Evolutionary conservation across 2,113 vertebrate genomes (phyloP).

Genomic region (Orycteropus afer): DNA sequence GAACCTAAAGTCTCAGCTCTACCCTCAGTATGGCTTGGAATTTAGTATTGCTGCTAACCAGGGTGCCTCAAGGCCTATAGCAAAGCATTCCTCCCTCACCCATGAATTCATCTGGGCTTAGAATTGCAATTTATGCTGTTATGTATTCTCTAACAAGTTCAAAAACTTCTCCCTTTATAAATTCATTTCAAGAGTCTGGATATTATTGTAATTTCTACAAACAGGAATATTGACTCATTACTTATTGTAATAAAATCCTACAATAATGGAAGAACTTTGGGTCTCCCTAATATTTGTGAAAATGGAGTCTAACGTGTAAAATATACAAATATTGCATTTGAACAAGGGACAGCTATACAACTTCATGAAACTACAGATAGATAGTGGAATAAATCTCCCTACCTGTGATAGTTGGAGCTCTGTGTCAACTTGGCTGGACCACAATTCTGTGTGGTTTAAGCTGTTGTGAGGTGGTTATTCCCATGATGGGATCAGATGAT

Average conservation of each 20-base stretch:
- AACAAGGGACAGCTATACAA: background rate
- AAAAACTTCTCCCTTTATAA: background rate
- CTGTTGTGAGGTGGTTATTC: no score
- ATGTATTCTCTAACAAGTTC: background rate
- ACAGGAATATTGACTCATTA: background rate
- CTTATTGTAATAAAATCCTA: background rate
- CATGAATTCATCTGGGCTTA: background rate
- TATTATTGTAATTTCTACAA: background rate
- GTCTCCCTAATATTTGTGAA: background rate
- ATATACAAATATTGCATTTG: background rate
- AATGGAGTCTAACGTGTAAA: background rate
- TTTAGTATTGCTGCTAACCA: background rate
- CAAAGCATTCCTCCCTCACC: background rate
- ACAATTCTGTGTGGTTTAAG: no score
- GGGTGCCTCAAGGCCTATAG: background rate
- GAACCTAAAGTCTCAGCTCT: background rate
- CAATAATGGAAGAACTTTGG: background rate
- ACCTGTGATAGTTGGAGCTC: no score
- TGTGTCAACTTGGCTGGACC: no score
- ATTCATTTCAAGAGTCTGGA: background rate
- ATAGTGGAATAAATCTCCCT: background rate
- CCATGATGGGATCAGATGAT: no score
- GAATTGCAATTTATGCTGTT: background rate
- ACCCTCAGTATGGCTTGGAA: background rate
- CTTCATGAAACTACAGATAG: background rate